Base-by-base conservation (phyloP, 2,888 invertebrate species). In the Apantesis nais region DNA sequence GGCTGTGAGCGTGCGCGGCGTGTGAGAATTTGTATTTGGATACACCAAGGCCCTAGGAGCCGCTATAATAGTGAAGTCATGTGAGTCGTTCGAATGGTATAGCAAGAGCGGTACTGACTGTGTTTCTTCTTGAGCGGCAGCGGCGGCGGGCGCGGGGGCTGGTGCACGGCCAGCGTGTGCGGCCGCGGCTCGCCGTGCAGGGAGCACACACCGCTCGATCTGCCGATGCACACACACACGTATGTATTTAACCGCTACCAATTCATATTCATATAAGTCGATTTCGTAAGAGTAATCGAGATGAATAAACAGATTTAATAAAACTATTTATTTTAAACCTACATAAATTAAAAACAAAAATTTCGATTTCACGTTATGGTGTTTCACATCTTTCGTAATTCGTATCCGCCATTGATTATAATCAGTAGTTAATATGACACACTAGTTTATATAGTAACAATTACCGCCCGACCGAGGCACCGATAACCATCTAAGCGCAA, bases 71-170 rank as follows among this genome's bases (percentile, higher is more conserved):
- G 7, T 58, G 25, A 48, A 44, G 64, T 44, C 25, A 52, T 52
- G 61, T 34, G n/a, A 62, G n/a, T 8, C n/a, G 34, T n/a, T 22
- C 8, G 11, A 8, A 22, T 34, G 69, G 61, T 31, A 52, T 61
- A 39, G 62, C 2, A n/a, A 61, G 61, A 16, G 44, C 58, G 62
- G 86, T 93, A 98, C 98, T 98, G 96, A 98, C 99, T 99, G 96
- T 99, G 98, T 92, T 98, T 97, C 93, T 98, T 98, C 95, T 99
- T 99, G 63, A 97, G 97, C 61, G 99, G 99, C 78, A 99, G 94
- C 66, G 99, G 99, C 75, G 99, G 99, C 76, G 98, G 98, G 61
- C 98, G 97, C 82, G 97, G 97, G 78, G 93, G 90, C 78, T 94
- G 92, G 81, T 94, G 93, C 80, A 94, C 94, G 67, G 94, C 95